Percentiles rank a stretch among this genome's conserved stretches.
Conservation (phyloP, 30 jellyfish, hydroid and myxozoan species). For the Cassiopea xamachana region DNA sequence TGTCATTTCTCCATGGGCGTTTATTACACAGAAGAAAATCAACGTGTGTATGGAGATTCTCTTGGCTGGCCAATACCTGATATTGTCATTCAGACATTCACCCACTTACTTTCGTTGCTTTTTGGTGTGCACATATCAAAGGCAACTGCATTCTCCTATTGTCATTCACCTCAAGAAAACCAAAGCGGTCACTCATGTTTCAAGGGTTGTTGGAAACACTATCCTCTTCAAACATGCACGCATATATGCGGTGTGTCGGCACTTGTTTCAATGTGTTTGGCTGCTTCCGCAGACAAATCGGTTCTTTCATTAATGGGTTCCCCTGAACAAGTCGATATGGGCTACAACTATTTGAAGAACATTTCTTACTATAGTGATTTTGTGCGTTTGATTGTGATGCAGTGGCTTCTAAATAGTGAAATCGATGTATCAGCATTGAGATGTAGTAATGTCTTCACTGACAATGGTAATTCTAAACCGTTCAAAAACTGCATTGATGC, state of each 20-base stretch:
- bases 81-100: neutral
- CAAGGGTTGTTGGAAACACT: neutral
- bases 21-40: neutral
- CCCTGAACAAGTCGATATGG: neutral
- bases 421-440: neutral
- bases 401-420: neutral
- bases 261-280: neutral
- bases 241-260: conserved; percentile 1
- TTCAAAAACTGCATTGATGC: too few species aligned
- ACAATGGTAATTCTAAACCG: neutral
- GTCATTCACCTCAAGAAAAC: neutral
- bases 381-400: neutral
- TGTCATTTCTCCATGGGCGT: conserved; percentile 36
- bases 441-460: neutral
- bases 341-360: neutral
- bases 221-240: neutral
- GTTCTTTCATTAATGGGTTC: neutral
- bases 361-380: neutral
- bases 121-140: neutral
- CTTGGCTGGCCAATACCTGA: conserved; percentile 39
- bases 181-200: neutral
- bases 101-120: neutral
- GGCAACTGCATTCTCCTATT: neutral
- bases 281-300: neutral
- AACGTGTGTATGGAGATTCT: conserved; percentile 20